These are phyloP conservation scores for Branchipolynoe longqiensis DNA, from an alignment of 2,888 invertebrate genomes.

Conservation along the genomic window DNA sequence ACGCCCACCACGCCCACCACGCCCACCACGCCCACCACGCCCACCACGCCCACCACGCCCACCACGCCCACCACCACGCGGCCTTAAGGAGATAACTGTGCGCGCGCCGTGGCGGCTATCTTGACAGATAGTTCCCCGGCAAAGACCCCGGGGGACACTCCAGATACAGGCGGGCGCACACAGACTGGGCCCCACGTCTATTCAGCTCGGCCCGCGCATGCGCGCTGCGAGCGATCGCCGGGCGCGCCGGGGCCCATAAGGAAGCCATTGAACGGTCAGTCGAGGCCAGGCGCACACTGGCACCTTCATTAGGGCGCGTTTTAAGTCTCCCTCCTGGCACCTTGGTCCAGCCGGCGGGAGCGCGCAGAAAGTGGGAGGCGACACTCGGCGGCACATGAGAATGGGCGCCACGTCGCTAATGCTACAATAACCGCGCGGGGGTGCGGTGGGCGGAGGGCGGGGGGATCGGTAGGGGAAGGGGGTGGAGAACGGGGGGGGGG, in stretches of 20 bases:
- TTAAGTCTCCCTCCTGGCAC: slow-evolving; percentile 37
- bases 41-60: too few relatives aligned
- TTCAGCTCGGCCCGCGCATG: slow-evolving; percentile 7
- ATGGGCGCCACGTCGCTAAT: slow-evolving; percentile 8
- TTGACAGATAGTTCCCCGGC: slow-evolving; percentile 15
- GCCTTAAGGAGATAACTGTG: not conserved
- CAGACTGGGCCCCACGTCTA: slow-evolving; percentile 9
- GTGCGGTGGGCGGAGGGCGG: too few relatives aligned
- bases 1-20: too few relatives aligned
- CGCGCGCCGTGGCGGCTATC: not conserved
- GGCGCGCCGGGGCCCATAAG: not conserved
- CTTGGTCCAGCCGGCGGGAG: not conserved
- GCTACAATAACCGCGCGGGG: slow-evolving; percentile 53
- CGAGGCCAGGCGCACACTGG: not conserved
- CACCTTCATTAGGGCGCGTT: slow-evolving; percentile 39
- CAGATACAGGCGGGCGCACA: slow-evolving; percentile 3
- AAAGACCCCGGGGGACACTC: not conserved
- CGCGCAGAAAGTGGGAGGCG: slow-evolving; percentile 42
- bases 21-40: too few relatives aligned
- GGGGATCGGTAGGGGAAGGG: not conserved
- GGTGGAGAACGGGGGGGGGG: not conserved
- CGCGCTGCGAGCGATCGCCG: not conserved
- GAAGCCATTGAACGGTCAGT: slow-evolving; percentile 1
- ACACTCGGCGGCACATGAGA: slow-evolving; percentile 31
- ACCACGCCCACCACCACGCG: not conserved